Conservation (phyloP, 2,888 invertebrate species). For the Drosophila merina region DNA sequence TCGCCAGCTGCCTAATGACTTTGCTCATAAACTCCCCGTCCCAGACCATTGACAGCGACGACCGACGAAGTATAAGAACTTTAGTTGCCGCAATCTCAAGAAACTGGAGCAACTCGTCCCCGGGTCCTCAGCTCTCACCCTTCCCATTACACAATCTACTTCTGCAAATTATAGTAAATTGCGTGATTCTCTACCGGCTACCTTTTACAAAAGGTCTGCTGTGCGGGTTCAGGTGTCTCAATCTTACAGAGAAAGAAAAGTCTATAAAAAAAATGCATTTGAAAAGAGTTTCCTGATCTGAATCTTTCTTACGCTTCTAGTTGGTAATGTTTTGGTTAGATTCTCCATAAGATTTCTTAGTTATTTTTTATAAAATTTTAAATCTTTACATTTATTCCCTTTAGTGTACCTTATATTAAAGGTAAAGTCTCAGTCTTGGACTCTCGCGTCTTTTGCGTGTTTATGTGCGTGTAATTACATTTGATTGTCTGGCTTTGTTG, state of each 20-base stretch:
- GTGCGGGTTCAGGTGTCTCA: constrained; percentile 56
- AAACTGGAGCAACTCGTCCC: constrained; percentile 59
- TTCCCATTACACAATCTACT: constrained; percentile 11
- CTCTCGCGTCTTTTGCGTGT: constrained; percentile 64
- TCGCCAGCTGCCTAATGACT: constrained; percentile 78
- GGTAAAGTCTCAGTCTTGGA: constrained; percentile 19
- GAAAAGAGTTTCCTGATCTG: too few relatives aligned
- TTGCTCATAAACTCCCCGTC: constrained; percentile 66
- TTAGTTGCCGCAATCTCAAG: constrained; percentile 57
- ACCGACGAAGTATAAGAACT: constrained; percentile 27
- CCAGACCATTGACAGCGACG: constrained; percentile 54
- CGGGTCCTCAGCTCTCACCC: constrained; percentile 13
- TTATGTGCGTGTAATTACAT: constrained; percentile 78
- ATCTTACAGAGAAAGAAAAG: constrained; percentile 3
- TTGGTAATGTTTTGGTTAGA: too few relatives aligned
- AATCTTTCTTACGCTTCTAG: too few relatives aligned
- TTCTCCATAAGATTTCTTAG: too few relatives aligned
- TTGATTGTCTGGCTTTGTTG: constrained; percentile 67
- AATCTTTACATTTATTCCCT: not conserved
- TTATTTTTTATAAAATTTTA: too few relatives aligned
- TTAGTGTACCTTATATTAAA: not conserved
- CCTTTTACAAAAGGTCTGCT: constrained; percentile 34
- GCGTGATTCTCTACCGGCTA: constrained; percentile 64
- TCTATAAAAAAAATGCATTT: not conserved
- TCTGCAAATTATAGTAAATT: constrained; percentile 73